Evolutionary conservation across 1,140 invertebrate species (phyloP).

Genomic region (Brachionus paranguensis): DNA sequence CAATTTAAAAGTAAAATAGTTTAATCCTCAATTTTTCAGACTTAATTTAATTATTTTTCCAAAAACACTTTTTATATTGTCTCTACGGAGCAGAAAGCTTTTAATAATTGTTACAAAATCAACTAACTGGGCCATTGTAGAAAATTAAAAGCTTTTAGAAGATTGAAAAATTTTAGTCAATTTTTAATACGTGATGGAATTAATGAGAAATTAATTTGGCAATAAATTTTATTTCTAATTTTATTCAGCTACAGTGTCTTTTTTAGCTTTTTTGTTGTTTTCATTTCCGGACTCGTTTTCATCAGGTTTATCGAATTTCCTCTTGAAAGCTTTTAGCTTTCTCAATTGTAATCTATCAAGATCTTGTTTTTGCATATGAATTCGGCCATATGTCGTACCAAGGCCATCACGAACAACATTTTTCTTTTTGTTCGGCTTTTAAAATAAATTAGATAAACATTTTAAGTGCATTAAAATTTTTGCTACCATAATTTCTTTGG

Average conservation of each 20-base stretch:
- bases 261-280: background rate
- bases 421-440: constrained; percentile 73
- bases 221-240: background rate
- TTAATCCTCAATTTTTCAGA: background rate
- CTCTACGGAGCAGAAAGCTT: background rate
- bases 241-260: background rate
- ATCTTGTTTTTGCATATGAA: constrained; percentile 86
- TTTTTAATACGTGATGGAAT: background rate
- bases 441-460: constrained; percentile 42
- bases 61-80: too few relatives aligned
- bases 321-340: constrained; percentile 80
- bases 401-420: constrained; percentile 79
- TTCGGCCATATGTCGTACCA: constrained; percentile 78
- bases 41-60: too few relatives aligned
- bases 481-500: constrained; percentile 69
- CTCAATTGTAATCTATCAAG: constrained; percentile 77
- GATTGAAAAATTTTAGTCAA: background rate
- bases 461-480: background rate
- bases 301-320: constrained; percentile 40
- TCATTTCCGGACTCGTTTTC: background rate
- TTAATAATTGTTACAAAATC: background rate
- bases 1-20: background rate
- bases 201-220: background rate
- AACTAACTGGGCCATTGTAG: background rate
- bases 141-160: background rate